Conservation (phyloP, 1,140 invertebrate genomes). For the Bactericera cockerelli region DNA sequence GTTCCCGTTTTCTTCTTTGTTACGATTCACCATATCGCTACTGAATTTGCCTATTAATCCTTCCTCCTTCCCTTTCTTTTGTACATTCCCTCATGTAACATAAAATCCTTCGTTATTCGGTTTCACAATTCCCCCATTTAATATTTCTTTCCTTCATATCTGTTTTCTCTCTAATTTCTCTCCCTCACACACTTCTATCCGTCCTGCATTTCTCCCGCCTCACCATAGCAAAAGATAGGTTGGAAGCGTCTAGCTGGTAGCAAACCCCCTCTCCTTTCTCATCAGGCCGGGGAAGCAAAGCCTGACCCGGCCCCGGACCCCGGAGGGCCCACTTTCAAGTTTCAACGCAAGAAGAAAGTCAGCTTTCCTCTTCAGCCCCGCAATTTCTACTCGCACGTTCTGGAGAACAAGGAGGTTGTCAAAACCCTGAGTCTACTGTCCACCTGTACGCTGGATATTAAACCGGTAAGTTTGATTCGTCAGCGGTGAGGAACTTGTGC, state of each 20-base stretch:
- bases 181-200: too few relatives aligned
- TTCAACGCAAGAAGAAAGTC: conserved; percentile 48
- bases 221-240: conserved; percentile 28
- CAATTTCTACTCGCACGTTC: conserved; percentile 73
- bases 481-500: too few relatives aligned
- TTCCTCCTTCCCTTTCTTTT: too few relatives aligned
- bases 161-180: too few relatives aligned
- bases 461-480: conserved; percentile 38
- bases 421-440: conserved; percentile 71
- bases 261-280: conserved; percentile 35
- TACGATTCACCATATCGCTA: too few relatives aligned
- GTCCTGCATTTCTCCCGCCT: too few relatives aligned
- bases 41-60: too few relatives aligned
- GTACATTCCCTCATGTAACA: too few relatives aligned
- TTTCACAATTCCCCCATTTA: conserved; percentile 9
- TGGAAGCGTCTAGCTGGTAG: conserved; percentile 38
- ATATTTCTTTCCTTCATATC: too few relatives aligned
- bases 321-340: conserved; percentile 9
- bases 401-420: conserved; percentile 85
- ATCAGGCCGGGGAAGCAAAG: conserved; percentile 32
- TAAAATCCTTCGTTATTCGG: not conserved
- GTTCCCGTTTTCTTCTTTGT: too few relatives aligned
- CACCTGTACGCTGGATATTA: conserved; percentile 61
- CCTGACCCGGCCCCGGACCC: not conserved
- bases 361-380: conserved; percentile 59